These are phyloP conservation scores for Cebus imitator DNA, from an alignment of 2,113 vertebrate species.

Conservation along the genomic window DNA sequence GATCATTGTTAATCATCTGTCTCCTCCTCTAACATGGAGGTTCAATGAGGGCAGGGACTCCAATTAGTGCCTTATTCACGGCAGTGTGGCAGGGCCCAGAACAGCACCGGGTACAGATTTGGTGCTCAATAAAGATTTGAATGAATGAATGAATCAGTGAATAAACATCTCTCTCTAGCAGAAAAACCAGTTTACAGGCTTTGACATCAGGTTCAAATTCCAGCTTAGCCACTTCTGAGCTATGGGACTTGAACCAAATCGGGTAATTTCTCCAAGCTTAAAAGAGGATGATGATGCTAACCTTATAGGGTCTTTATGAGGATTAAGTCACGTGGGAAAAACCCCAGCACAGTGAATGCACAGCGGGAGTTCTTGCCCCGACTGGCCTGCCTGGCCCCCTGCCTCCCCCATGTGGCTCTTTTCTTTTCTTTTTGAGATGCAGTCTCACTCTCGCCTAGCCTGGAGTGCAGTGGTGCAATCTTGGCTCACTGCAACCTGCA, in stretches of 20 bases:
- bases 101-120: accelerated
- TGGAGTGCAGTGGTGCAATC: no score
- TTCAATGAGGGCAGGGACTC: not conserved
- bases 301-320: not conserved
- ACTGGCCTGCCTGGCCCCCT: no score
- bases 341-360: accelerated
- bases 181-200: not conserved
- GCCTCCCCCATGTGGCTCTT: not conserved
- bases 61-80: not conserved
- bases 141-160: not conserved
- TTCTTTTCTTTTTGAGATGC: no score
- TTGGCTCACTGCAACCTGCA: no score
- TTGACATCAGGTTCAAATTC: not conserved
- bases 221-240: not conserved
- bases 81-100: not conserved
- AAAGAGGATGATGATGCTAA: not conserved
- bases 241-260: not conserved
- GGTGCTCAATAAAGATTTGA: not conserved
- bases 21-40: not conserved
- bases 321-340: not conserved
- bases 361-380: accelerated
- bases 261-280: not conserved
- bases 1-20: not conserved
- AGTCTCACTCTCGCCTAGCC: no score
- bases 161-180: no score